Percentiles rank a stretch among this genome's conserved stretches.
Evolutionary conservation across 2,113 vertebrate genomes (phyloP).

Genomic region (Bagarius yarrelli): DNA sequence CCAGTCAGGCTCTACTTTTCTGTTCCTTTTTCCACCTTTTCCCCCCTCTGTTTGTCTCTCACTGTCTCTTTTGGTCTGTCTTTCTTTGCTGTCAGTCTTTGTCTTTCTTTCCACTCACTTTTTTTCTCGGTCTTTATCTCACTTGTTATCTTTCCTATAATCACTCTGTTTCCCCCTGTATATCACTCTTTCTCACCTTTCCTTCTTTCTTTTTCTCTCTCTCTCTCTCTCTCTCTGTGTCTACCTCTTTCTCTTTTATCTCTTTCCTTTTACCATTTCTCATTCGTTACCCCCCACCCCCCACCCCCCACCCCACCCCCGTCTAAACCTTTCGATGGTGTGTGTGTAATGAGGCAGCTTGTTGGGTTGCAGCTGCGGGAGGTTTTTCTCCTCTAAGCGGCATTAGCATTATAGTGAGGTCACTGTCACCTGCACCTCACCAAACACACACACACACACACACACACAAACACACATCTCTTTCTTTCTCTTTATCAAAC

Average conservation of each 20-base stretch:
- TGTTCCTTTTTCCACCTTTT: too few relatives aligned
- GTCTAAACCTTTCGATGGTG: constrained; percentile 28
- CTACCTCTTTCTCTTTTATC: background rate
- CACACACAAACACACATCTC: background rate
- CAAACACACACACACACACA: constrained; percentile 4
- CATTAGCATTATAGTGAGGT: constrained; percentile 44
- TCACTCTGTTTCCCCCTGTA: background rate
- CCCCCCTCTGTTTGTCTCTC: background rate
- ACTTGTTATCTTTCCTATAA: background rate
- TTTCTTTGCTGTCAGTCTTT: too few relatives aligned
- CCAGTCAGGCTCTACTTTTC: too few relatives aligned
- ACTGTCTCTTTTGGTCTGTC: background rate
- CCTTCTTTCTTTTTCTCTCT: background rate
- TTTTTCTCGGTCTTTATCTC: background rate
- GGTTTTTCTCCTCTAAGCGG: constrained; percentile 30
- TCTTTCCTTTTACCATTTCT: background rate
- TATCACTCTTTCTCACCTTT: background rate
- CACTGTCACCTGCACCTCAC: constrained; percentile 46
- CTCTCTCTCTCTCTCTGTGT: background rate
- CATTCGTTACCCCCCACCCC: background rate
- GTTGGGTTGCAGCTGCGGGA: constrained; percentile 47
- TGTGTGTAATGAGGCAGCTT: constrained; percentile 46
- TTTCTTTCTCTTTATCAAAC: background rate
- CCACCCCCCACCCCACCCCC: constrained; percentile 1
- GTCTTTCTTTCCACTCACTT: too few relatives aligned